Base-by-base conservation (phyloP, 2,888 invertebrate genomes). In the Exephanes ischioxanthus region DNA sequence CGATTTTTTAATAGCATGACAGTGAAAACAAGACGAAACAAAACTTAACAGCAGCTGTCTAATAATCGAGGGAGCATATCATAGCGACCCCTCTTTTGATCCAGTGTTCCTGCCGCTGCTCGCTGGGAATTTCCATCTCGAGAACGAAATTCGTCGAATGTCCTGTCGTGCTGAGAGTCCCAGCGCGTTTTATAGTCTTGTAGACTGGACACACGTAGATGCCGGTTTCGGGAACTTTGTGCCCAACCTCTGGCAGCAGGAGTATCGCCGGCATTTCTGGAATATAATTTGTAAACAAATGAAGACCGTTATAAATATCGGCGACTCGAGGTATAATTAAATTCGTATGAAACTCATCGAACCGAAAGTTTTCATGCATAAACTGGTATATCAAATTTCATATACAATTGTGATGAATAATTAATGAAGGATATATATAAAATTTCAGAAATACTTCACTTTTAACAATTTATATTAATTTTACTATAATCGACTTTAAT, bases 71-170 rank as follows among this genome's bases (percentile, higher is more conserved):
- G 1, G 95, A 95, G 89, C 95, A 95, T 71, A 95, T 94, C 58
- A 95, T 88, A 1, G 96, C 96, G 4, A 96, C 96, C 6, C 96
- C 96, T 86, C 96, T 92, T 90, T 95, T 95, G 30, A 96, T 95
- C 96, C 96, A 96, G 89, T 96, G 96, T 2, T 93, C 93, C 90
- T 95, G 95, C 0, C 94, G 91, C 84, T 94, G 93, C 66, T 93
- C 89, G n/a, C 95, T 95, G 0, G 96, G 96, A 68, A 96, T 92
- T 92, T 95, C 95, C 92, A 96, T 95, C 1, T 95, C 94, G 45
- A 96, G 93, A 55, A 96, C 96, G 91, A 96, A 96, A 93, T 96
- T 96, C 7, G 96, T 96, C 4, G 96, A 96, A 93, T 96, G 96
- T 9, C 96, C 96, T 0, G 96, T 96, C 0, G 96, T 96, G 51